Evolutionary conservation across 2,797 vertebrate genomes (phyloP), one percentile per base, ranked within the genome.

Genomic region (Dallia pectoralis): DNA sequence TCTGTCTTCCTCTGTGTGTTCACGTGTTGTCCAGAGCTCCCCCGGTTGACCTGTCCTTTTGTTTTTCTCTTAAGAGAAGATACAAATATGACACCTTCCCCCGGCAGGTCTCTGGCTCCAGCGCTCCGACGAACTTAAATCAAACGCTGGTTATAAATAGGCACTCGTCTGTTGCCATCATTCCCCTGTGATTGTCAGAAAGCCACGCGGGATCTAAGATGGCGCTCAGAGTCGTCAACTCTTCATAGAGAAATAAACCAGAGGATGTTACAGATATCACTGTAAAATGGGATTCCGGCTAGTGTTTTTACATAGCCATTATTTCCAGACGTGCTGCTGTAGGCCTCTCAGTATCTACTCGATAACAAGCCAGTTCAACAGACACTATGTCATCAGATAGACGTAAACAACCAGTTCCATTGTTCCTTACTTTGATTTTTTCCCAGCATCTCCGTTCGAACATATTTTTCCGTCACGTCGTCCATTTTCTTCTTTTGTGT

Each of bases 331-430:
- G 76, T 56, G 71, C 76, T 53, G 47, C 74, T 64, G n/a, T 64
- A 59, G 70, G 30, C 19, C 18, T 75, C 64, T 74, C 51, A 53
- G 51, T 53, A n/a, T 53, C 51, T 53, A 19, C 70, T 81, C 71
- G 63, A 72, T 65, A 69, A 70, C 77, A 70, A 67, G 73, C 78
- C 80, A 49, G 33, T 53, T 15, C 82, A 85, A 87, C 86, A 22
- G 85, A 84, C 84, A 82, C 82, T 80, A 85, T 85, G 88, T 91
- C 90, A 88, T 89, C 88, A 89, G 86, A 85, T 86, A 87, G 89
- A 92, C 90, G 90, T 90, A 89, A 87, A 91, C 86, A 88, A 90
- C 89, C 90, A 91, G 89, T 91, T 87, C 85, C 87, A 90, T 85
- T 2, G 44, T 79, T 87, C 74, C 78, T 87, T 81, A 74, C 85